phyloP scores from a whole-genome alignment of 2,888 invertebrate species.

The Phlogophora meticulosa region DNA sequence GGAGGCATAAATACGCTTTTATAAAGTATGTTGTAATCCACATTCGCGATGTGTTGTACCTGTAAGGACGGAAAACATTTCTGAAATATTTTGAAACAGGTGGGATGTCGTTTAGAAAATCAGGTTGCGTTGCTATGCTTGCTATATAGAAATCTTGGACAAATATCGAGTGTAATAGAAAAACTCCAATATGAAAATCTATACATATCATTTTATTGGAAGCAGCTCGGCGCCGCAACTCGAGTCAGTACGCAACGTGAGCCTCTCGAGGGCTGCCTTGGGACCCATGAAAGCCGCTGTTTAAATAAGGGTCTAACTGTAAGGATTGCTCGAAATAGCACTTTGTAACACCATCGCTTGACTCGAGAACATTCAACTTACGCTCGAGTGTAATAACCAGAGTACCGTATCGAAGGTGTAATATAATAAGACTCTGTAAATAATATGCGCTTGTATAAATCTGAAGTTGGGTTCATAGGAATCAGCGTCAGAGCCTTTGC shows the following conservation, averaged over 20 bases:
- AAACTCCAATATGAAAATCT: constrained; percentile 64
- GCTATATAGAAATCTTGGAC: constrained; percentile 20
- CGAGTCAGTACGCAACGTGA: constrained; percentile 72
- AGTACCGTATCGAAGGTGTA: constrained; percentile 39
- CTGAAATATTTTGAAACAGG: constrained; percentile 23
- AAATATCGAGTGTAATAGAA: constrained; percentile 59
- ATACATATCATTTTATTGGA: constrained; percentile 66
- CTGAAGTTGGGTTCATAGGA: constrained; percentile 9
- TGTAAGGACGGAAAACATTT: constrained; percentile 10
- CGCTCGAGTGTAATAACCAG: constrained; percentile 51
- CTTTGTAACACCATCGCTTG: constrained; percentile 62
- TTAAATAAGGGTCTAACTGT: constrained; percentile 70
- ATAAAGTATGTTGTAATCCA: constrained; percentile 58
- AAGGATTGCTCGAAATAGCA: constrained; percentile 65
- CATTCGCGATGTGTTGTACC: constrained; percentile 30
- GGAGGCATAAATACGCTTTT: constrained; percentile 58
- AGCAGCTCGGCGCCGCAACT: constrained; percentile 68
- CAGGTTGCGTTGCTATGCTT: constrained; percentile 13
- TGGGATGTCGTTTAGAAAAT: constrained; percentile 11
- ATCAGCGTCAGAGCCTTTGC: constrained; percentile 7
- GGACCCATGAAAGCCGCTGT: constrained; percentile 72
- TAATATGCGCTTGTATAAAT: not conserved
- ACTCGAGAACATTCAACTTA: constrained; percentile 60
- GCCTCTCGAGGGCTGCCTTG: constrained; percentile 68
- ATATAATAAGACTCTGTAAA: constrained; percentile 31